phyloP scores from a whole-genome alignment of 2,888 invertebrate species.

The Notodonta dromedarius region DNA sequence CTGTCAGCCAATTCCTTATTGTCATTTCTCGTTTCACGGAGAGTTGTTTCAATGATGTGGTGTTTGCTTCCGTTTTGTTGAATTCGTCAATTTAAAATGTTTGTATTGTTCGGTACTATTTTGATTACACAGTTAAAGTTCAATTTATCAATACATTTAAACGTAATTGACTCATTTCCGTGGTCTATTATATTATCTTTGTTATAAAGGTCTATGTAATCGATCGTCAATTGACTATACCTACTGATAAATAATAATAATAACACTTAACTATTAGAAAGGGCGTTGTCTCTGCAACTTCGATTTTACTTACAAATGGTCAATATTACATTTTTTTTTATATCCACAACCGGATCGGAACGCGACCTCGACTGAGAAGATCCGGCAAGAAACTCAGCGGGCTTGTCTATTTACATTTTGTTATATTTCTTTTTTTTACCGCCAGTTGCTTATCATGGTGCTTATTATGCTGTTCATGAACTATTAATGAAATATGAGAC shows the following conservation, averaged over 20 bases:
- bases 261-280: constrained; percentile 30
- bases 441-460: no score
- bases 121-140: constrained; percentile 17
- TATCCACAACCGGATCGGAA: no score
- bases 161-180: constrained; percentile 55
- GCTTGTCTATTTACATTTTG: no score
- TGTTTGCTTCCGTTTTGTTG: constrained; percentile 61
- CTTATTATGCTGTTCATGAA: no score
- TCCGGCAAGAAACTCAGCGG: no score
- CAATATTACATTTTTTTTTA: no score
- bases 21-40: constrained; percentile 52
- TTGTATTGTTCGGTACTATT: neutral
- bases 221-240: constrained; percentile 27
- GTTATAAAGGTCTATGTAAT: constrained; percentile 36
- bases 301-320: no score
- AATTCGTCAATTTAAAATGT: constrained; percentile 41
- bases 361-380: no score
- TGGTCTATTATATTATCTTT: constrained; percentile 36
- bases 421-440: no score
- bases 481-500: no score
- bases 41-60: constrained; percentile 55
- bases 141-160: constrained; percentile 46
- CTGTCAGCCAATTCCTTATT: constrained; percentile 59
- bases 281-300: constrained; percentile 37
- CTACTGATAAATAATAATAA: constrained; percentile 37